Evolutionary conservation across 2,888 invertebrate genomes (phyloP).

Genomic region (Lycocerus yunnanus): DNA sequence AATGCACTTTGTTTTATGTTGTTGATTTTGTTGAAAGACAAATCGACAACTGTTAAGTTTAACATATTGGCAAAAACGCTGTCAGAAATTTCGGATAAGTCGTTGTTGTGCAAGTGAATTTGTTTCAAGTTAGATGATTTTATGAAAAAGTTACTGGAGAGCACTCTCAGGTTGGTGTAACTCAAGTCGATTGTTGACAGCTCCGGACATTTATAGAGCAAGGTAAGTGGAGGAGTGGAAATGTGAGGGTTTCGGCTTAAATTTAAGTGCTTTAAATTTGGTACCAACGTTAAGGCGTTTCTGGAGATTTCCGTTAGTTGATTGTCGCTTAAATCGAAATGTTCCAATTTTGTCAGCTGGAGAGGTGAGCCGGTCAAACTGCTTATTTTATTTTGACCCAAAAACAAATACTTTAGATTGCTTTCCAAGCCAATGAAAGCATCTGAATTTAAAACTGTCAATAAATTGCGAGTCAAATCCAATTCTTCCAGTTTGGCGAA

Average conservation of each 20-base stretch:
- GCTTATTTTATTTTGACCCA: conserved; percentile 76
- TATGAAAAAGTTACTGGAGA: conserved; percentile 73
- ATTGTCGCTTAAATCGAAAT: conserved; percentile 80
- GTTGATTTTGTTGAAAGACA: conserved; percentile 79
- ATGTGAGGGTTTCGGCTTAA: conserved; percentile 76
- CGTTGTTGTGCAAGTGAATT: conserved; percentile 73
- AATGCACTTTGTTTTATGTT: conserved; percentile 78
- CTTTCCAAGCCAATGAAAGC: conserved; percentile 79
- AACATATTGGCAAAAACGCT: conserved; percentile 76
- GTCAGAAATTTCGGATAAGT: conserved; percentile 76
- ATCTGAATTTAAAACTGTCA: conserved; percentile 71
- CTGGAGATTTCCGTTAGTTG: conserved; percentile 73
- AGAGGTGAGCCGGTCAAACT: conserved; percentile 69
- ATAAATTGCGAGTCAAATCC: conserved; percentile 79
- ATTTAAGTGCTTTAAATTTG: conserved; percentile 72
- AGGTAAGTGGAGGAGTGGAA: conserved; percentile 64
- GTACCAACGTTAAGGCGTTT: conserved; percentile 69
- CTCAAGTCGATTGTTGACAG: conserved; percentile 75
- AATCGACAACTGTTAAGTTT: conserved; percentile 74
- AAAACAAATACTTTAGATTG: conserved; percentile 70
- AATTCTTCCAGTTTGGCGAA: conserved; percentile 73
- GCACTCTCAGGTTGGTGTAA: conserved; percentile 71
- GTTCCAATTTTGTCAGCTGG: conserved; percentile 66
- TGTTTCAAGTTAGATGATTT: conserved; percentile 69
- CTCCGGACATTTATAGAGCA: conserved; percentile 73